Evolutionary conservation across 2,888 invertebrate genomes (phyloP).

Genomic region (Erannis defoliaria): DNA sequence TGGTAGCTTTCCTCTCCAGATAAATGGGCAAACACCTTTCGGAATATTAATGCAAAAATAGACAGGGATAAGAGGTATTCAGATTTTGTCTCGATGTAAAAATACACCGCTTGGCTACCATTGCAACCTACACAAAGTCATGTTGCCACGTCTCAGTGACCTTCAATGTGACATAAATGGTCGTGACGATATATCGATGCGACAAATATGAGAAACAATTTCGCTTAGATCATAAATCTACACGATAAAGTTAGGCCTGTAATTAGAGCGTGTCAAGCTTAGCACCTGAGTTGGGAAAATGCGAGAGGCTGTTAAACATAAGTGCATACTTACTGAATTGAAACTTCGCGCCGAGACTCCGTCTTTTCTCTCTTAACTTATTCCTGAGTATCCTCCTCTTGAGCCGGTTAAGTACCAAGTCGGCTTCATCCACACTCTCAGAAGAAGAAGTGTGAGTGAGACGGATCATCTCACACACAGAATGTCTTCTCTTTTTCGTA

Average conservation of each 20-base stretch:
- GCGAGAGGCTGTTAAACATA: constrained; percentile 41
- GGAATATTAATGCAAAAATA: constrained; percentile 55
- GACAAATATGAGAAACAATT: constrained; percentile 21
- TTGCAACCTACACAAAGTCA: constrained; percentile 30
- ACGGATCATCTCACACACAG: constrained; percentile 66
- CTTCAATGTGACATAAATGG: constrained; percentile 30
- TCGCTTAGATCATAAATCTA: constrained; percentile 16
- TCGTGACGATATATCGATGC: constrained; percentile 21
- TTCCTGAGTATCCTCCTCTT: constrained; percentile 83
- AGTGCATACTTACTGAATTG: constrained; percentile 68
- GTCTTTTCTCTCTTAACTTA: constrained; percentile 79
- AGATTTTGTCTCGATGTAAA: constrained; percentile 30
- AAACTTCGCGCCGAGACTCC: constrained; percentile 69
- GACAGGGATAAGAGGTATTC: constrained; percentile 38
- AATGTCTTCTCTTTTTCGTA: constrained; percentile 73
- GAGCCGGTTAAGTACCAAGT: constrained; percentile 79
- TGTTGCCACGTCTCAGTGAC: constrained; percentile 25
- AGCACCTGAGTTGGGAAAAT: constrained; percentile 37
- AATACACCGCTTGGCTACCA: constrained; percentile 12
- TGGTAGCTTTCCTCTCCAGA: constrained; percentile 42
- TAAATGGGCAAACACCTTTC: constrained; percentile 55
- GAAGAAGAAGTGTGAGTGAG: constrained; percentile 77
- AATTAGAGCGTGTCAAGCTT: constrained; percentile 30
- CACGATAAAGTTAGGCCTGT: constrained; percentile 19
- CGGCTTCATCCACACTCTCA: constrained; percentile 84